Percentiles rank a stretch among this genome's conserved stretches.
Evolutionary conservation across 2,888 invertebrate genomes (phyloP).

Genomic region (Drosophila anomalata): DNA sequence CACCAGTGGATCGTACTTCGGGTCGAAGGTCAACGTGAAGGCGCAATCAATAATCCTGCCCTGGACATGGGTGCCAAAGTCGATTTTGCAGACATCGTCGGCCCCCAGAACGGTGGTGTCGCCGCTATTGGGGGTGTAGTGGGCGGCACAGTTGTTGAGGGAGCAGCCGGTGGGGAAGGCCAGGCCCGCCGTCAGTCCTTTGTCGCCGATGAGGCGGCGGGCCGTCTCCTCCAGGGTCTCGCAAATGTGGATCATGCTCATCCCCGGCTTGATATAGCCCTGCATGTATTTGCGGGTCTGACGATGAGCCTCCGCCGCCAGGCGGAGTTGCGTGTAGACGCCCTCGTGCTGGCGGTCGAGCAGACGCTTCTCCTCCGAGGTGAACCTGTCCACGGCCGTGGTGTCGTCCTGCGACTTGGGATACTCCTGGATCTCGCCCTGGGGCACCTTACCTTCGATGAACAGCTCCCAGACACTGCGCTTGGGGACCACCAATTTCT

Average conservation of each 20-base stretch:
- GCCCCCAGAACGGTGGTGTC: slow-evolving; percentile 96
- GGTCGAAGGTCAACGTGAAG: slow-evolving; percentile 98
- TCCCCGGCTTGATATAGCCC: slow-evolving; percentile 97
- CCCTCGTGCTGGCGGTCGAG: slow-evolving; percentile 95
- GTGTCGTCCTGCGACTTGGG: slow-evolving; percentile 88
- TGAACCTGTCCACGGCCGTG: slow-evolving; percentile 93
- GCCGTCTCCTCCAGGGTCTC: slow-evolving; percentile 97
- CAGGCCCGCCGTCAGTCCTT: slow-evolving; percentile 96
- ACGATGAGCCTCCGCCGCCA: slow-evolving; percentile 99
- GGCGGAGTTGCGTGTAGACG: slow-evolving; percentile 92
- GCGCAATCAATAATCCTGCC: slow-evolving; percentile 99
- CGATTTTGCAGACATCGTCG: slow-evolving; percentile 99
- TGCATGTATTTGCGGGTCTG: slow-evolving; percentile 91
- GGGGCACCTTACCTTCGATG: slow-evolving; percentile 86
- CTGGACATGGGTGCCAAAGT: slow-evolving; percentile 99
- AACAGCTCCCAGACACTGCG: slow-evolving; percentile 18
- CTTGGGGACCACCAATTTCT: slow-evolving; percentile 18
- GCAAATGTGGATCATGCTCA: slow-evolving; percentile 99
- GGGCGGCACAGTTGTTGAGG: slow-evolving; percentile 99
- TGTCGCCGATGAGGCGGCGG: slow-evolving; percentile 95
- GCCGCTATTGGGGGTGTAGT: slow-evolving; percentile 99
- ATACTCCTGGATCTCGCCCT: slow-evolving; percentile 95
- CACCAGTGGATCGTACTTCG: slow-evolving; percentile 96
- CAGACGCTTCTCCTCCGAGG: slow-evolving; percentile 94
- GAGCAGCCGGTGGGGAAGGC: slow-evolving; percentile 99